phyloP scores from a whole-genome alignment of 2,113 vertebrate species.

The Struthio camelus region DNA sequence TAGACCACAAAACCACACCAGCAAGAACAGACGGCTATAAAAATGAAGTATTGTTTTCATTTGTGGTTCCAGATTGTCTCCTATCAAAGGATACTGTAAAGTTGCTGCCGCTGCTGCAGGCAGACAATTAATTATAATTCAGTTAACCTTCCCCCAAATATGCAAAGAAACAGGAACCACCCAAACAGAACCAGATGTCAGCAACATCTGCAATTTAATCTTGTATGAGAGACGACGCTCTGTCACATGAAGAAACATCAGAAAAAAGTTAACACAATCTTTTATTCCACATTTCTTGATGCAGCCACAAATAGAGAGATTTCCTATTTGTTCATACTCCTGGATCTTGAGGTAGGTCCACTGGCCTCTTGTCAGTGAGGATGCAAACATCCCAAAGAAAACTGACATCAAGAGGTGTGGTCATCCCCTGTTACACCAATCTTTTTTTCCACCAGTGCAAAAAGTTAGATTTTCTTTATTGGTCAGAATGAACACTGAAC shows the following conservation, averaged over 20 bases:
- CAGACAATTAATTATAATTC: neutral
- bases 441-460: neutral
- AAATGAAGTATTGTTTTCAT: neutral
- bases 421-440: too few species aligned
- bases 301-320: neutral
- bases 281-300: neutral
- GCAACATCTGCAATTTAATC: conserved; percentile 8
- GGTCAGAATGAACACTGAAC: too few species aligned
- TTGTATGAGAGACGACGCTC: neutral
- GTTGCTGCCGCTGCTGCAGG: neutral
- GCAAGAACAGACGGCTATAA: neutral
- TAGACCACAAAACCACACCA: conserved; percentile 19
- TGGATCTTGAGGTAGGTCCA: neutral
- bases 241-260: neutral
- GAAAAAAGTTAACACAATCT: neutral
- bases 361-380: neutral
- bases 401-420: neutral
- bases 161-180: neutral
- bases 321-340: neutral
- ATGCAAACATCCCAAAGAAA: neutral
- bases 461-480: too few species aligned
- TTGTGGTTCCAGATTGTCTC: neutral
- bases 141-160: neutral
- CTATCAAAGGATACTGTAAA: neutral
- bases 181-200: conserved; percentile 1